Percentiles rank a stretch among this genome's conserved stretches.
These are phyloP conservation scores for Oryzias celebensis DNA, from an alignment of 2,113 vertebrate genomes.

Conservation along the genomic window DNA sequence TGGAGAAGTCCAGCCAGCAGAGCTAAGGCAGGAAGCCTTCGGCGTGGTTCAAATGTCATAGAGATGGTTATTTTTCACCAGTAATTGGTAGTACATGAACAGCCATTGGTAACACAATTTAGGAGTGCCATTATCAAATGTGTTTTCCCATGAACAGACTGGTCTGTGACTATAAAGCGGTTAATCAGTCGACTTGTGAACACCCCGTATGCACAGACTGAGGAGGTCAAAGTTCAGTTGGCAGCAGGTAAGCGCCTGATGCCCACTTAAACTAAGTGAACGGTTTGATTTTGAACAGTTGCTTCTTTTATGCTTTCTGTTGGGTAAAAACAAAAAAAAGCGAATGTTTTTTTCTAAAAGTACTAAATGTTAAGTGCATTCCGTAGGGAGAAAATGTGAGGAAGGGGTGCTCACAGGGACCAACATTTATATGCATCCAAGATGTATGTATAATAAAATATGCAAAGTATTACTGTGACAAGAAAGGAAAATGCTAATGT, in stretches of 20 bases:
- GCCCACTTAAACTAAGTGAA: constrained; percentile 17
- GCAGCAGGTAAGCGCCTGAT: constrained; percentile 26
- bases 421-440: constrained; percentile 22
- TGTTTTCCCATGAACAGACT: constrained; percentile 41
- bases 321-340: too few relatives aligned
- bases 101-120: constrained; percentile 68
- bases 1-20: constrained; percentile 49
- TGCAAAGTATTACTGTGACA: constrained; percentile 9
- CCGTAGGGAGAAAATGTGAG: too few relatives aligned
- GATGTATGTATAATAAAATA: constrained; percentile 20
- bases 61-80: constrained; percentile 66
- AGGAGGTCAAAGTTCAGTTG: constrained; percentile 22
- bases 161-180: constrained; percentile 39
- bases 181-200: constrained; percentile 49
- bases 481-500: constrained; percentile 55
- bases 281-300: constrained; percentile 35
- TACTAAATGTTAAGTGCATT: too few relatives aligned
- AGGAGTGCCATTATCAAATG: constrained; percentile 67
- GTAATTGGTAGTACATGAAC: constrained; percentile 74
- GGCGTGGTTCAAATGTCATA: constrained; percentile 45
- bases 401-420: constrained; percentile 13
- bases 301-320: background rate
- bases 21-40: constrained; percentile 38
- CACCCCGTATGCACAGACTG: constrained; percentile 13
- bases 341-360: too few relatives aligned